These are phyloP conservation scores for Hipposideros armiger DNA, from an alignment of 2,113 vertebrate species.

Conservation along the genomic window DNA sequence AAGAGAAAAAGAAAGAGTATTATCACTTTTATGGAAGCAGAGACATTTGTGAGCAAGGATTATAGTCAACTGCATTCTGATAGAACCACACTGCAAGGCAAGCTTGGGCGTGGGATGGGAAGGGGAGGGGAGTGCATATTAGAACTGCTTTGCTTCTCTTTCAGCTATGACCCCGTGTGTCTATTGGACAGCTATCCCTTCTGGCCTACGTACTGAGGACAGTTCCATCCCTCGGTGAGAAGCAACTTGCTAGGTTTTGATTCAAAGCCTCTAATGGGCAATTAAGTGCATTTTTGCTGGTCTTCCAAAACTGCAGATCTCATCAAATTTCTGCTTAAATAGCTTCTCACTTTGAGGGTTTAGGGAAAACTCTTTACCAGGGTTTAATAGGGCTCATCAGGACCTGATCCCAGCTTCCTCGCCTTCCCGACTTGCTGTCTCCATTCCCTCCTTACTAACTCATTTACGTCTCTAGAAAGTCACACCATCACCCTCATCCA, in stretches of 20 bases:
- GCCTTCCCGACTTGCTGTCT: background rate
- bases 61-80: background rate
- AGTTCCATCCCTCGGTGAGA: background rate
- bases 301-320: constrained; percentile 39
- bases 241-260: background rate
- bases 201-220: no score
- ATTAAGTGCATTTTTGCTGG: background rate
- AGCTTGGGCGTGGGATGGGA: fast-evolving
- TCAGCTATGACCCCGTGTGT: background rate
- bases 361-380: background rate
- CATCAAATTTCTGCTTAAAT: background rate
- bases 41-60: background rate
- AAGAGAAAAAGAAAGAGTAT: background rate
- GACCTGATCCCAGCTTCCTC: background rate
- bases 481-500: background rate
- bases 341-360: background rate
- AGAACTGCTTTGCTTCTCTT: background rate
- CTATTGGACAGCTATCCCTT: background rate
- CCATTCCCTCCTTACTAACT: background rate
- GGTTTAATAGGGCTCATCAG: background rate
- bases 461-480: background rate
- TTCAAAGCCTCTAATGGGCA: background rate
- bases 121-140: fast-evolving
- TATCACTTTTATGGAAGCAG: background rate
- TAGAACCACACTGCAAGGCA: background rate